Conservation (phyloP, 2,113 vertebrate species). For the Clupea harengus region DNA sequence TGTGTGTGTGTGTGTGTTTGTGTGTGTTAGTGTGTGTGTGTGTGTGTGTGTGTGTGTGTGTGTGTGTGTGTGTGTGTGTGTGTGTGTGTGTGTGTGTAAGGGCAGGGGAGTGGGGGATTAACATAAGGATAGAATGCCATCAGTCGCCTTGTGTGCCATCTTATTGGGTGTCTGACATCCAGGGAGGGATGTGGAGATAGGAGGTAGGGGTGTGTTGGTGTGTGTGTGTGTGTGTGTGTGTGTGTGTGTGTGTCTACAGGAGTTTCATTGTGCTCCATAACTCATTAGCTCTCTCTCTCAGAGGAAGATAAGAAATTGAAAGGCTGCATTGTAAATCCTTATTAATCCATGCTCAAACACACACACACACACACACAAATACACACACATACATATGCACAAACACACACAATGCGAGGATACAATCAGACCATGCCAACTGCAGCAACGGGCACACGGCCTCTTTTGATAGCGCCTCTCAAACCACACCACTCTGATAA, state of each 20-base stretch:
- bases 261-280: slow-evolving; percentile 53
- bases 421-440: slow-evolving; percentile 38
- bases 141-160: background rate
- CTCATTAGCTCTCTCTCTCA: slow-evolving; percentile 70
- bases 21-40: background rate
- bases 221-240: slow-evolving; percentile 46
- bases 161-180: background rate
- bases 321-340: slow-evolving; percentile 66
- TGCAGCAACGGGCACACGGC: slow-evolving; percentile 15
- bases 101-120: background rate
- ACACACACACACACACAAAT: slow-evolving; percentile 46
- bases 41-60: background rate
- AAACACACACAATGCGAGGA: slow-evolving; percentile 7
- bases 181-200: too few species aligned
- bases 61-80: background rate
- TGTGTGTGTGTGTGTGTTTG: background rate
- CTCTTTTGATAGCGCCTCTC: slow-evolving; percentile 20
- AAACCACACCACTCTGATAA: slow-evolving; percentile 14
- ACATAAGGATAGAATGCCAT: too few species aligned
- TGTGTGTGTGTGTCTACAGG: slow-evolving; percentile 36
- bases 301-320: slow-evolving; percentile 69
- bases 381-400: slow-evolving; percentile 31
- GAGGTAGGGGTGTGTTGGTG: background rate
- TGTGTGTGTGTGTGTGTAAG: background rate
- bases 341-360: slow-evolving; percentile 67